Evolutionary conservation across 2,113 vertebrate genomes (phyloP).

Genomic region (Notothenia rossii): DNA sequence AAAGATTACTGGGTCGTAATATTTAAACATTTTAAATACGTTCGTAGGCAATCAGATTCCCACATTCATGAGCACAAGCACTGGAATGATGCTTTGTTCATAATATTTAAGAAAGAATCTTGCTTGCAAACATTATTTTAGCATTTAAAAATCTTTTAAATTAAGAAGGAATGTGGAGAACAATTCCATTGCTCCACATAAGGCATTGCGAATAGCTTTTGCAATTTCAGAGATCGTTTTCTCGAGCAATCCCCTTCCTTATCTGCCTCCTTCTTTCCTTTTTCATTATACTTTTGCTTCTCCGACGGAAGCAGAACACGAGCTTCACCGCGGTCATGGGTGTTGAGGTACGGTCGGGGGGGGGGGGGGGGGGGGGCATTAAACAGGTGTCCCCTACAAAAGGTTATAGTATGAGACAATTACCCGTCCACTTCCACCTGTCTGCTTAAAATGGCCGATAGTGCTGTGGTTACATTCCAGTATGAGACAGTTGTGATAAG

Average conservation of each 20-base stretch:
- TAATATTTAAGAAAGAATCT: background rate
- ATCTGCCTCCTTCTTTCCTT: background rate
- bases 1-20: too few relatives aligned
- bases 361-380: conserved; percentile 20
- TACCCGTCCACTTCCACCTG: conserved; percentile 72
- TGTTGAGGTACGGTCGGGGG: background rate
- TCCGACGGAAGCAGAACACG: background rate
- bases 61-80: too few relatives aligned
- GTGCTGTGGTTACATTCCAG: conserved; percentile 64
- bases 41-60: too few relatives aligned
- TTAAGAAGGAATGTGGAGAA: background rate
- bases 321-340: background rate
- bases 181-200: background rate
- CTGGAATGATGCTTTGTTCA: too few relatives aligned
- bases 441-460: conserved; percentile 70
- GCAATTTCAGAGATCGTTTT: background rate
- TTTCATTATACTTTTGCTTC: conserved; percentile 29
- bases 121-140: background rate
- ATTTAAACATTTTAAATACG: too few relatives aligned
- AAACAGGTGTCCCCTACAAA: conserved; percentile 70
- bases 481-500: conserved; percentile 80
- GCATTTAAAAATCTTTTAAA: background rate
- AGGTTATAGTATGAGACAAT: conserved; percentile 75
- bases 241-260: background rate
- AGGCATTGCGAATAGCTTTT: background rate